Evolutionary conservation across 2,888 invertebrate species (phyloP).

Genomic region (Thecocarcelia acutangulata): DNA sequence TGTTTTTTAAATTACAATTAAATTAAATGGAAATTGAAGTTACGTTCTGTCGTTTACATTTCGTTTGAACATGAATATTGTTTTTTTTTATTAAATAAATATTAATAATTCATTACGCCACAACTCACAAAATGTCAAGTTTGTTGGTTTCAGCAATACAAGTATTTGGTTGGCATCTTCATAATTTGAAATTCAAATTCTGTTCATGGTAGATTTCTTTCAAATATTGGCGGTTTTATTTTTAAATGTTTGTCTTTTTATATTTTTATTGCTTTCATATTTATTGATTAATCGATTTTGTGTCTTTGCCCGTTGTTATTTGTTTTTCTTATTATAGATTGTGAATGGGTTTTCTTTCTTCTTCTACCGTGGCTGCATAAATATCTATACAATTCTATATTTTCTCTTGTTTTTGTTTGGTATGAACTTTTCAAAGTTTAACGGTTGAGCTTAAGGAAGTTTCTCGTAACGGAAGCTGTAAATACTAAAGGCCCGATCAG

Average conservation of each 20-base stretch:
- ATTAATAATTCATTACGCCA: constrained; percentile 9
- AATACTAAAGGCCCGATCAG: no score
- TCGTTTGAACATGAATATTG: not conserved
- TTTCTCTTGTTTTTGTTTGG: not conserved
- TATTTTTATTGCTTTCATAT: not conserved
- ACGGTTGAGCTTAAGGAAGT: constrained; percentile 29
- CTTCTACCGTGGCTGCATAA: no score
- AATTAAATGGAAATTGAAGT: no score
- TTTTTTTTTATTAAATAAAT: not conserved
- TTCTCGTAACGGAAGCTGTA: constrained; percentile 21
- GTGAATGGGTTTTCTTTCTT: no score
- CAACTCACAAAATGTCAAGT: not conserved
- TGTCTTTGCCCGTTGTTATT: not conserved
- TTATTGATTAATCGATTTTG: constrained; percentile 2
- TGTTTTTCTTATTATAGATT: constrained; percentile 3
- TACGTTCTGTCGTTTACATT: not conserved
- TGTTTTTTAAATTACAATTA: no score
- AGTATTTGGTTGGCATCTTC: constrained; percentile 33
- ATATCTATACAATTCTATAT: not conserved
- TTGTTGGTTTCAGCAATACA: constrained; percentile 1
- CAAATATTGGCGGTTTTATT: not conserved
- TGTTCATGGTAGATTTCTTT: not conserved
- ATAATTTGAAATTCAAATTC: constrained; percentile 1
- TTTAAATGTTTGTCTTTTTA: not conserved
- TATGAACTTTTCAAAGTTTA: not conserved